Base-by-base conservation (phyloP, 1,140 invertebrate species). In the Penaeus indicus region DNA sequence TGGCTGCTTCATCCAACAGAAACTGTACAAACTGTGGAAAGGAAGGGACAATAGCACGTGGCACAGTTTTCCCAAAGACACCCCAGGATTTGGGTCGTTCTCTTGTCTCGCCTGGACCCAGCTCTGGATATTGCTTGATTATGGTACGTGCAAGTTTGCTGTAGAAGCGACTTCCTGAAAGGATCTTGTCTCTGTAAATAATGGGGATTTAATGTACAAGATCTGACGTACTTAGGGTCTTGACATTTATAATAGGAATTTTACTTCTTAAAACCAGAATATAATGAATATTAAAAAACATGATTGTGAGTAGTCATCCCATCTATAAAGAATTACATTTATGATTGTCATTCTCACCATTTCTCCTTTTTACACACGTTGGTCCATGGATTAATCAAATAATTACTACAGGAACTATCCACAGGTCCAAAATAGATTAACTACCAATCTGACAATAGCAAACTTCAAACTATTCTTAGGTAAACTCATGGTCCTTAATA, bases 131-230 rank as follows among this genome's bases (percentile, higher is more conserved):
- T 27, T 82, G 82, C 4, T 89, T 84, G 21, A 91, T 85, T 47
- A 92, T 92, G 18, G 84, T 81, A 13, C 88, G 83, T 4, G 96
- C 96, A 89, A 97, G 93, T 92, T 96, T 96, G 85, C 96, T 95
- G 91, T 97, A 96, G 92, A 96, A 95, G 22, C 96, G 96, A 92
- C 96, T 96, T 0, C 96, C 89, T 54, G 84, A 85, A 0, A 83
- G 67, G 60, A 90, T 85, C 80, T 90, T 86, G 84, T 90, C 85
- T 84, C 89, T 90, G 84, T 69, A 84, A 86, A 42, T 4, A 63
- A 64, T 63, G 22, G 96, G 91, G 96, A 96, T 38, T 38, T 27
- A 13, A 32, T 32, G 72, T 75, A 54, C 1, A 42, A 42, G 7
- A 42, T 8, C 38, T 42, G 2, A 4, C 7, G 7, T 42, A 42